Percentiles rank a stretch among this genome's conserved stretches.
Evolutionary conservation across 2,888 invertebrate genomes (phyloP).

Genomic region (Julus scanicus): DNA sequence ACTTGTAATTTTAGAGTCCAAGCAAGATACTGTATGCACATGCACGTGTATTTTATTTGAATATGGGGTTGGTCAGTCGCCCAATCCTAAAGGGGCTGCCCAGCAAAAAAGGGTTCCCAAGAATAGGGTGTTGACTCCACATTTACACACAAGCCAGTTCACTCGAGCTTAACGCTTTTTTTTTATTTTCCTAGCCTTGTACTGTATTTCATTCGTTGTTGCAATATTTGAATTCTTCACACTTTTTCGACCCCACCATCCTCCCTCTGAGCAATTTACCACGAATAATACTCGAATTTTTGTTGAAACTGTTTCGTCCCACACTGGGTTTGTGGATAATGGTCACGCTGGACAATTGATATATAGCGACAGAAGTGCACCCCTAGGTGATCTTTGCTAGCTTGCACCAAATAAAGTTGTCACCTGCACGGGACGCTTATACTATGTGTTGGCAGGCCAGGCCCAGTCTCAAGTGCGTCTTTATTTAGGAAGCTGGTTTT

Average conservation of each 20-base stretch:
- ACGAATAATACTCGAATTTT: slow-evolving; percentile 4
- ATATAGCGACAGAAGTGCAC: slow-evolving; percentile 40
- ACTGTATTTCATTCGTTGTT: not conserved
- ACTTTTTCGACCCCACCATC: slow-evolving; percentile 15
- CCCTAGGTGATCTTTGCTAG: slow-evolving; percentile 22
- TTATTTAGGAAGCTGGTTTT: not conserved
- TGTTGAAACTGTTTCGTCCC: slow-evolving; percentile 22
- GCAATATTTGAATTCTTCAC: slow-evolving; percentile 45
- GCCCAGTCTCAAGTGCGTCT: slow-evolving; percentile 35
- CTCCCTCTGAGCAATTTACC: slow-evolving; percentile 27
- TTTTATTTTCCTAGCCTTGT: not conserved
- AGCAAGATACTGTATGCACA: not conserved
- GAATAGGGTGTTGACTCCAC: not conserved
- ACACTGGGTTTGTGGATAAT: slow-evolving; percentile 38
- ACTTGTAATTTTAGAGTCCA: not conserved
- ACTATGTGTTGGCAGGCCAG: slow-evolving; percentile 31
- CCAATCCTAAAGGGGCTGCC: not conserved
- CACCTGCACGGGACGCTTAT: slow-evolving; percentile 11
- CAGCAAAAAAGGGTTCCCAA: not conserved
- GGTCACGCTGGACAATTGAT: slow-evolving; percentile 38
- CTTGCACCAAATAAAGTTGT: slow-evolving; percentile 43
- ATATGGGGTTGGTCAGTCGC: not conserved
- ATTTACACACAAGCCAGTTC: not conserved
- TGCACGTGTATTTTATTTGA: too few species aligned
- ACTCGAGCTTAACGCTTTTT: not conserved